Percentiles rank a stretch among this genome's conserved stretches.
Conservation (phyloP, 2,113 vertebrate species). For the Macheiramphus alcinus region DNA sequence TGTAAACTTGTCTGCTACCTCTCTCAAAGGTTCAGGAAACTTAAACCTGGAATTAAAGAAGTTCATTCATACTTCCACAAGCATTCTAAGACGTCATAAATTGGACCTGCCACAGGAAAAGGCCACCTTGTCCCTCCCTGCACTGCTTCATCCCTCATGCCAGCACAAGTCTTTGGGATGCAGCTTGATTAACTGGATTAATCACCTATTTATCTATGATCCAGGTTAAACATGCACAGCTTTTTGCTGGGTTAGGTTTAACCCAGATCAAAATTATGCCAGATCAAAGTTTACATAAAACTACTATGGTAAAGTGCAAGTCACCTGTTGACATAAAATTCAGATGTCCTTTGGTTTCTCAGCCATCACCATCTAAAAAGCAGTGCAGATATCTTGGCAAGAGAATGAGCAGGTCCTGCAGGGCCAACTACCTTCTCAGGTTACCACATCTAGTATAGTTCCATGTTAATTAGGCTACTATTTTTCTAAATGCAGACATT, state of each 20-base stretch:
- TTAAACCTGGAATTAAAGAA: background rate
- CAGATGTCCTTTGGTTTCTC: background rate
- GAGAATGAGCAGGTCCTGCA: background rate
- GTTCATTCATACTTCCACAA: background rate
- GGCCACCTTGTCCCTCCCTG: background rate
- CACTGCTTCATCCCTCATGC: background rate
- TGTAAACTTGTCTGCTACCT: background rate
- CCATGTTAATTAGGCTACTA: background rate
- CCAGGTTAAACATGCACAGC: background rate
- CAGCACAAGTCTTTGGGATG: background rate
- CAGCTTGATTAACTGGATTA: background rate
- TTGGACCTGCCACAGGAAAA: background rate
- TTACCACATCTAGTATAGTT: background rate
- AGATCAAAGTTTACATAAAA: background rate
- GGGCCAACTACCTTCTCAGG: background rate
- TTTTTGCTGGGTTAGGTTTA: background rate
- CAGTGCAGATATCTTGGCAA: background rate
- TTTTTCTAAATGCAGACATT: background rate
- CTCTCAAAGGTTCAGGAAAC: background rate
- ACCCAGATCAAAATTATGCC: background rate
- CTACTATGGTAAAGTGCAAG: background rate
- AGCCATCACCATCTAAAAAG: background rate
- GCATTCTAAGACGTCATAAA: background rate
- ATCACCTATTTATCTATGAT: background rate
- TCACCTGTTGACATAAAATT: background rate